A percentile compares a stretch with the other conserved stretches of the same genome.
Evolutionary conservation across 1,140 invertebrate genomes (phyloP).

Genomic region (Zeugodacus cucurbitae): DNA sequence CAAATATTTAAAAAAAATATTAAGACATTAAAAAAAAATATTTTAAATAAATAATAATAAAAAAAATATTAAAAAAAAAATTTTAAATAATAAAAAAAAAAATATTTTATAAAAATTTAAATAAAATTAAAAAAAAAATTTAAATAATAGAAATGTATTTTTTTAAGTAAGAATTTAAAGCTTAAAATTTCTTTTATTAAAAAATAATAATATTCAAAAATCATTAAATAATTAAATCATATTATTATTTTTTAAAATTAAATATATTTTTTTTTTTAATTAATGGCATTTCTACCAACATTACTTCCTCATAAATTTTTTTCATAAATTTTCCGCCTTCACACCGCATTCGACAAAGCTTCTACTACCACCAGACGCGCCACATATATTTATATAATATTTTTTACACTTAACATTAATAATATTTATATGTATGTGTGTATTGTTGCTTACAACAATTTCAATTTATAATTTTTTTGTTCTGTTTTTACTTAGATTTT

Average conservation of each 20-base stretch:
- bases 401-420: slow-evolving; percentile 11
- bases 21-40: background rate
- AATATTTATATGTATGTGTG: background rate
- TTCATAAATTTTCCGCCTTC: too few relatives aligned
- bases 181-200: too few relatives aligned
- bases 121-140: too few relatives aligned
- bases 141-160: too few relatives aligned
- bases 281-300: background rate
- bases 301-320: background rate
- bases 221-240: too few relatives aligned
- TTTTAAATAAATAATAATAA: background rate
- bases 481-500: background rate
- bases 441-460: background rate
- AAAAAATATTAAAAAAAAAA: background rate
- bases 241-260: background rate
- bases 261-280: background rate
- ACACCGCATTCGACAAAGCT: background rate
- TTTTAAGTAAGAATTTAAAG: too few relatives aligned
- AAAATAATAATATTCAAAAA: too few relatives aligned
- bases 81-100: background rate
- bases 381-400: background rate
- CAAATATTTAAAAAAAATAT: background rate
- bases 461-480: background rate
- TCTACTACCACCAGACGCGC: background rate
- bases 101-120: too few relatives aligned